Conservation (phyloP, 2,113 vertebrate genomes). For the Tachycineta bicolor region DNA sequence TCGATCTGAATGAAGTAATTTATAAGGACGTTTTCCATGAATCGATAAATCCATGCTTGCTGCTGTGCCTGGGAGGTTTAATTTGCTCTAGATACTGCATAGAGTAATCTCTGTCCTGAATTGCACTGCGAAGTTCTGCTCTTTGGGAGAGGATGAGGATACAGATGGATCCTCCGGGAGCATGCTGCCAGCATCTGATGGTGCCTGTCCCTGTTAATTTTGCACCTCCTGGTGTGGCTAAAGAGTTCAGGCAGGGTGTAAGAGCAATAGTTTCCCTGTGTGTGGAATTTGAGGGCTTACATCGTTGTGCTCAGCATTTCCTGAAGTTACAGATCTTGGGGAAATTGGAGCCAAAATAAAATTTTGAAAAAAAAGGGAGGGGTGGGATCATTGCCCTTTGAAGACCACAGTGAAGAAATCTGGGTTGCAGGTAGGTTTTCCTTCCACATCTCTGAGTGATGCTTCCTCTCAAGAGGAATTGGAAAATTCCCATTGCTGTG, state of each 20-base stretch:
- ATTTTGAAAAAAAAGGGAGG: neutral
- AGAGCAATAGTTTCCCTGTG: neutral
- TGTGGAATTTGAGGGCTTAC: neutral
- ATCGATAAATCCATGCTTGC: slow-evolving; percentile 45
- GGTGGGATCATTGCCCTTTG: neutral
- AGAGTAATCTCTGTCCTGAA: neutral
- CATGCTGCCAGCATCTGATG: rapidly evolving
- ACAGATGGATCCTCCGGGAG: neutral
- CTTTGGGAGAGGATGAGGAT: neutral
- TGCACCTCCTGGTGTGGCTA: neutral
- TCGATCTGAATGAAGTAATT: slow-evolving; percentile 40
- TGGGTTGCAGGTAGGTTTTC: neutral
- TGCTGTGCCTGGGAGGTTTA: slow-evolving; percentile 25
- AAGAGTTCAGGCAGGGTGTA: neutral
- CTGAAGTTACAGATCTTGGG: neutral
- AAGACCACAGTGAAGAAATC: neutral
- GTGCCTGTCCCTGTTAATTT: neutral
- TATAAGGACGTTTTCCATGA: slow-evolving; percentile 47
- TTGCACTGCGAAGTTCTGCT: neutral
- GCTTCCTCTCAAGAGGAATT: neutral
- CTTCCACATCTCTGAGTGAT: neutral
- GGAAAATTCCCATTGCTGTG: neutral
- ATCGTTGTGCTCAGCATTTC: neutral
- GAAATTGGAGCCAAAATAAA: neutral
- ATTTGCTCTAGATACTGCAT: slow-evolving; percentile 37